phyloP scores from a whole-genome alignment of 2,888 invertebrate species.

The Philhelius pedissequus region DNA sequence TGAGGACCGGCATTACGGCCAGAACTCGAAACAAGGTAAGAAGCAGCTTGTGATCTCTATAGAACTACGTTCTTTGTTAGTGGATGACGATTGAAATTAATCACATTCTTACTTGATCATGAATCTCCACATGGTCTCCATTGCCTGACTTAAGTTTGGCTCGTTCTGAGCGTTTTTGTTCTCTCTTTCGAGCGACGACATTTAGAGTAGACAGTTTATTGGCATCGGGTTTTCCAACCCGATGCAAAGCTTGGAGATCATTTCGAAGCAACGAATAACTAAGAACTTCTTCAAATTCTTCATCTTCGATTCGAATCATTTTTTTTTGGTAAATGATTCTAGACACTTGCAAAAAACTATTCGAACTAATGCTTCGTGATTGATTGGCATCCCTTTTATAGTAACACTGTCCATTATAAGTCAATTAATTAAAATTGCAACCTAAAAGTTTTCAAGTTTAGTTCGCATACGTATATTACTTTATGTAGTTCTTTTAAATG shows the following conservation, averaged over 20 bases:
- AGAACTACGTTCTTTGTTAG: slow-evolving; percentile 78
- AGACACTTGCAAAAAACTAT: not conserved
- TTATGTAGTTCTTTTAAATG: not conserved
- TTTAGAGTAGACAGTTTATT: slow-evolving; percentile 36
- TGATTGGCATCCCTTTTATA: slow-evolving; percentile 8
- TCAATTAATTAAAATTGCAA: slow-evolving; percentile 44
- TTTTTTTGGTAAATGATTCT: not conserved
- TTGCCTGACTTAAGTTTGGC: slow-evolving; percentile 81
- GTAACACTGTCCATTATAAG: slow-evolving; percentile 28
- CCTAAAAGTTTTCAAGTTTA: not conserved
- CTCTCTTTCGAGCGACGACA: slow-evolving; percentile 46
- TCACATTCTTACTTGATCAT: slow-evolving; percentile 78
- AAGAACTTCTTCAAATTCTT: slow-evolving; percentile 60
- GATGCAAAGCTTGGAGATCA: slow-evolving; percentile 36
- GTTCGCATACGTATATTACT: not conserved
- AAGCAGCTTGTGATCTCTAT: slow-evolving; percentile 84
- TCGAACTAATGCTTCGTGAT: not conserved
- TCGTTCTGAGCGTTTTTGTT: slow-evolving; percentile 75
- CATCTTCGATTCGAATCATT: slow-evolving; percentile 52
- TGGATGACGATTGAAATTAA: not conserved
- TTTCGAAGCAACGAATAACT: slow-evolving; percentile 28
- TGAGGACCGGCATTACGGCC: slow-evolving; percentile 84
- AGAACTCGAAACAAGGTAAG: slow-evolving; percentile 82
- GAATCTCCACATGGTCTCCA: slow-evolving; percentile 82
- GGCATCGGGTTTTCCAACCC: not conserved